phyloP scores from a whole-genome alignment of 2,113 vertebrate genomes.

The Thamnaconus septentrionalis region DNA sequence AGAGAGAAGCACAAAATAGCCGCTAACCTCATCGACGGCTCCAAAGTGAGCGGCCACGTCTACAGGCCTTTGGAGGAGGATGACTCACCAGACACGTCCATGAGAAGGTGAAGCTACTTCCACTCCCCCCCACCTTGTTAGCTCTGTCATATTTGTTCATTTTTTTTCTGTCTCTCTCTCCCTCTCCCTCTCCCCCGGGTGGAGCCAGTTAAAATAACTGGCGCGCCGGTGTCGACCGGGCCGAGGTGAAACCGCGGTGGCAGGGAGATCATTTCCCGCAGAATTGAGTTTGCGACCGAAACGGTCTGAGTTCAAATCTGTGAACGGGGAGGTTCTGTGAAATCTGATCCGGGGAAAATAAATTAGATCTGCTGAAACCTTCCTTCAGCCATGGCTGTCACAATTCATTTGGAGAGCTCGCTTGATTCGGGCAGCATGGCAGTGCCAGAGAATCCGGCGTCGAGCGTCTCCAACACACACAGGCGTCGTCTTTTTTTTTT shows the following conservation, averaged over 20 bases:
- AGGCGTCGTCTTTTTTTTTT: no score
- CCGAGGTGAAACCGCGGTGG: conserved; percentile 11
- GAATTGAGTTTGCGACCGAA: conserved; percentile 48
- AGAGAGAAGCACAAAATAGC: conserved; percentile 79
- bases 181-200: neutral
- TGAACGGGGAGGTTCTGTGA: conserved; percentile 28
- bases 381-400: conserved; percentile 45
- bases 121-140: neutral
- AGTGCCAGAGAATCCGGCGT: conserved; percentile 33
- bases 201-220: neutral
- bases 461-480: neutral
- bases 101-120: conserved; percentile 79
- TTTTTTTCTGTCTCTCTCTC: conserved; percentile 11
- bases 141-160: neutral
- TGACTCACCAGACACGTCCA: conserved; percentile 82
- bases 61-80: conserved; percentile 93
- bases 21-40: conserved; percentile 77
- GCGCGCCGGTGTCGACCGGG: conserved; percentile 6
- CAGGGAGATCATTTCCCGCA: conserved; percentile 43
- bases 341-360: conserved; percentile 56
- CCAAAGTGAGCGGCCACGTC: conserved; percentile 69
- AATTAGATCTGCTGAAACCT: conserved; percentile 48
- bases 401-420: conserved; percentile 50
- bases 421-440: conserved; percentile 46
- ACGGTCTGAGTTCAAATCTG: conserved; percentile 34